Conservation (phyloP, 2,797 vertebrate species). For the Morus bassanus region DNA sequence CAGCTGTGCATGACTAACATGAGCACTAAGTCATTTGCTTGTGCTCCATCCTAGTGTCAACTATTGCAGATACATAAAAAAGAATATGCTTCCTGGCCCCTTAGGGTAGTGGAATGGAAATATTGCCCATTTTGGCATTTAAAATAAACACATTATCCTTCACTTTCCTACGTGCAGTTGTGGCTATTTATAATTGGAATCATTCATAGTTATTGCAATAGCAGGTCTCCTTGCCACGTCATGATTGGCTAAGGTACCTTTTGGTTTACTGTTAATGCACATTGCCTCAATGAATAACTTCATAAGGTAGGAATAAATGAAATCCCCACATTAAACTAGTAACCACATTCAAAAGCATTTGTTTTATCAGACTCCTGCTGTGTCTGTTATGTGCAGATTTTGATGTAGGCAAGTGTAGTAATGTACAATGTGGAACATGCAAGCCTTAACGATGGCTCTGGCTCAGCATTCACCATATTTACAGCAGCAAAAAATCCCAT, state of each 20-base stretch:
- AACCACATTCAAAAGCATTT: not conserved
- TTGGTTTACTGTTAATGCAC: not conserved
- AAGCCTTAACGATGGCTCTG: constrained; percentile 22
- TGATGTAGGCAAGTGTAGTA: not conserved
- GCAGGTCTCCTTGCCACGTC: not conserved
- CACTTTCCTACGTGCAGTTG: not conserved
- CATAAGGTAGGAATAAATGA: not conserved
- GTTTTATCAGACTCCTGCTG: constrained; percentile 9
- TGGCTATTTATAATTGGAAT: not conserved
- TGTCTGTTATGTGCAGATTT: not conserved
- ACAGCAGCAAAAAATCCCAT: not conserved
- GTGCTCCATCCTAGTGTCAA: not conserved
- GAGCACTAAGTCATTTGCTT: not conserved
- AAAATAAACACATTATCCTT: not conserved
- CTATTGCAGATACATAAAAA: not conserved
- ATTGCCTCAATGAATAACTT: not conserved
- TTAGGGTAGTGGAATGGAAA: not conserved
- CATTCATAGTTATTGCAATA: not conserved
- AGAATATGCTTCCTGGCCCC: not conserved
- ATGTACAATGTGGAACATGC: not conserved
- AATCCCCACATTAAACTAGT: not conserved
- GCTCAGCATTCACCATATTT: constrained; percentile 7
- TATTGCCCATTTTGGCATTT: not conserved
- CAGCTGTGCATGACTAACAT: not conserved
- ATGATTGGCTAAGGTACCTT: not conserved